These are phyloP conservation scores for Agrilus cyanescens DNA, from an alignment of 2,888 invertebrate genomes.

Conservation along the genomic window DNA sequence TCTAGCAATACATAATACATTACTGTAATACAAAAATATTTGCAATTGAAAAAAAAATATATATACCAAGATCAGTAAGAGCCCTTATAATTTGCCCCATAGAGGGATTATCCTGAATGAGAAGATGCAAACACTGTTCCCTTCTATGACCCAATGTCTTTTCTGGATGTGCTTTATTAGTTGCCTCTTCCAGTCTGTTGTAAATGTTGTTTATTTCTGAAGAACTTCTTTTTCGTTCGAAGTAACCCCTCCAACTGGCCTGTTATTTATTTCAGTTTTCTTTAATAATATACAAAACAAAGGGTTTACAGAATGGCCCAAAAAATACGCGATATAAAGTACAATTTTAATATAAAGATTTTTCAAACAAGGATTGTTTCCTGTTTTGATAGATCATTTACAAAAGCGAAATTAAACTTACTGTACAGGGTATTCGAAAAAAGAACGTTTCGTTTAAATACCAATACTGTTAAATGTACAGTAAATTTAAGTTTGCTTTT, in stretches of 20 bases:
- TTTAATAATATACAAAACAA: too few species aligned
- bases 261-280: slow-evolving; percentile 3
- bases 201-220: slow-evolving; percentile 23
- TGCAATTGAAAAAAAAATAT: slow-evolving; percentile 13
- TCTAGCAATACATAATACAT: slow-evolving; percentile 25
- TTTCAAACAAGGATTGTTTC: too few species aligned
- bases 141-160: slow-evolving; percentile 30
- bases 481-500: too few species aligned
- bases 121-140: slow-evolving; percentile 25
- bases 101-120: slow-evolving; percentile 24
- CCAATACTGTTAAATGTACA: too few species aligned
- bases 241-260: slow-evolving; percentile 36
- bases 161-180: slow-evolving; percentile 23
- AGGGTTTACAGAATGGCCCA: too few species aligned
- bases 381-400: too few species aligned
- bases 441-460: too few species aligned
- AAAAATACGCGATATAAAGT: too few species aligned
- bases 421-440: too few species aligned
- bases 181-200: slow-evolving; percentile 23
- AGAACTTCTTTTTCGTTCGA: slow-evolving; percentile 22
- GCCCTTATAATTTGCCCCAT: slow-evolving; percentile 32
- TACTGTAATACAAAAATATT: background rate
- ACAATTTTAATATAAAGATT: too few species aligned
- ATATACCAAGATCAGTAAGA: slow-evolving; percentile 35
- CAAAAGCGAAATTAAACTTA: too few species aligned